These are phyloP conservation scores for Acleris laterana DNA, from an alignment of 2,888 invertebrate species.

Conservation along the genomic window DNA sequence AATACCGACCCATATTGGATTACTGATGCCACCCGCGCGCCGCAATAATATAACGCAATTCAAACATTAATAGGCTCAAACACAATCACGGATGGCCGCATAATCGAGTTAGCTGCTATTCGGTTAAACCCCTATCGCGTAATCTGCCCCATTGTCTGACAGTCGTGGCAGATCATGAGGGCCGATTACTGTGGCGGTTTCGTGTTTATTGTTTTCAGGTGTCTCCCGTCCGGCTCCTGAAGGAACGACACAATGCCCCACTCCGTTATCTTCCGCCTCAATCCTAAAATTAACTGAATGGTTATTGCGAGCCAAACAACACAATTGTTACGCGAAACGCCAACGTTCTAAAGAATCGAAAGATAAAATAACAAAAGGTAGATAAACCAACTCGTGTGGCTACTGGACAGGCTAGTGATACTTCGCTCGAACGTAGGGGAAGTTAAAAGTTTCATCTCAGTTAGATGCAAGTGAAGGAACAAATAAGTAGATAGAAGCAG, in stretches of 20 bases:
- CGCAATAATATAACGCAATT: slow-evolving; percentile 83
- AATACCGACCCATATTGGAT: slow-evolving; percentile 77
- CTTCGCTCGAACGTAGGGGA: slow-evolving; percentile 69
- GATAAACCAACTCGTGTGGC: slow-evolving; percentile 64
- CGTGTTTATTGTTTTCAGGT: slow-evolving; percentile 81
- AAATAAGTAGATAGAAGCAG: slow-evolving; percentile 81
- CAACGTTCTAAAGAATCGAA: slow-evolving; percentile 38
- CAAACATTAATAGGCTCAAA: slow-evolving; percentile 83
- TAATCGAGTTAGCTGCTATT: slow-evolving; percentile 83
- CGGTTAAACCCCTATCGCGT: slow-evolving; percentile 81
- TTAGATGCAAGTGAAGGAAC: slow-evolving; percentile 77
- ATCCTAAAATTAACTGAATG: slow-evolving; percentile 57
- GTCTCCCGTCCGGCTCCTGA: slow-evolving; percentile 65
- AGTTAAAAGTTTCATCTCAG: slow-evolving; percentile 79
- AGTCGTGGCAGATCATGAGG: slow-evolving; percentile 78
- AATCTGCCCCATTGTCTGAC: slow-evolving; percentile 81
- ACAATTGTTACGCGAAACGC: neutral
- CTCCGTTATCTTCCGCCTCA: slow-evolving; percentile 55
- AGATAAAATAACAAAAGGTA: slow-evolving; percentile 48
- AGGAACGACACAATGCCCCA: slow-evolving; percentile 60
- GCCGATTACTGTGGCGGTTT: slow-evolving; percentile 82
- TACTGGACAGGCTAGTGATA: slow-evolving; percentile 59
- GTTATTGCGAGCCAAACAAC: slow-evolving; percentile 40
- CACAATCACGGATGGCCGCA: slow-evolving; percentile 83
- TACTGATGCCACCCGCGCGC: slow-evolving; percentile 66